phyloP scores from a whole-genome alignment of 2,888 invertebrate genomes.

The Maniola hyperantus region DNA sequence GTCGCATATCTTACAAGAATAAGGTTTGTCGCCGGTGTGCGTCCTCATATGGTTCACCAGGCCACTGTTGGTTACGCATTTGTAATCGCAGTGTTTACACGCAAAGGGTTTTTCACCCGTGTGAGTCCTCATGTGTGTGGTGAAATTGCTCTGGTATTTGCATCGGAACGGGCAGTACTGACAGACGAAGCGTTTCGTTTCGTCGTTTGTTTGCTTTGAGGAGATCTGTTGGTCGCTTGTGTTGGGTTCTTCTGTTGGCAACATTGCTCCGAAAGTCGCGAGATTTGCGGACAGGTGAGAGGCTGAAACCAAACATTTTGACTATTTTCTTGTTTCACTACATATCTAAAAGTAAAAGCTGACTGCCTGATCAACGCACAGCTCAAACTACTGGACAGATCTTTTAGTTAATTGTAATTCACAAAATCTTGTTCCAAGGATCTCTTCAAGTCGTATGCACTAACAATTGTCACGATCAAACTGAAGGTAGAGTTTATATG shows the following conservation, averaged over 20 bases:
- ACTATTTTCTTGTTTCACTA: background rate
- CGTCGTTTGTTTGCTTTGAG: background rate
- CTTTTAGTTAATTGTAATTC: no score
- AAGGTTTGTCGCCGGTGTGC: background rate
- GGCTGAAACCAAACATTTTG: background rate
- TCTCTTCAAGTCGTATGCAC: no score
- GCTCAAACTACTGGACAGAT: no score
- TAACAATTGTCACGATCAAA: no score
- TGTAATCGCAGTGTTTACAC: background rate
- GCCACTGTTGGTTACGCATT: background rate
- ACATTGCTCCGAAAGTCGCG: background rate
- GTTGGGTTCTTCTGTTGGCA: background rate
- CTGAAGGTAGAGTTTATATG: no score
- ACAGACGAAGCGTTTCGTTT: background rate
- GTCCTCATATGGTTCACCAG: background rate
- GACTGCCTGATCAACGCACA: no score
- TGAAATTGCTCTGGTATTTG: background rate
- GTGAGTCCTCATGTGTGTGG: background rate
- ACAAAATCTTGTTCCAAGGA: no score
- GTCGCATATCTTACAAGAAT: background rate
- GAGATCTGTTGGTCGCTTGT: background rate
- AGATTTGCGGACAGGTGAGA: background rate
- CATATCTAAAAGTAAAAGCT: no score
- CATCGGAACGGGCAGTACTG: background rate
- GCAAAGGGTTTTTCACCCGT: background rate